Evolutionary conservation across 2,113 vertebrate genomes (phyloP), one percentile per base, ranked within the genome.

Genomic region (Mohoua ochrocephala): DNA sequence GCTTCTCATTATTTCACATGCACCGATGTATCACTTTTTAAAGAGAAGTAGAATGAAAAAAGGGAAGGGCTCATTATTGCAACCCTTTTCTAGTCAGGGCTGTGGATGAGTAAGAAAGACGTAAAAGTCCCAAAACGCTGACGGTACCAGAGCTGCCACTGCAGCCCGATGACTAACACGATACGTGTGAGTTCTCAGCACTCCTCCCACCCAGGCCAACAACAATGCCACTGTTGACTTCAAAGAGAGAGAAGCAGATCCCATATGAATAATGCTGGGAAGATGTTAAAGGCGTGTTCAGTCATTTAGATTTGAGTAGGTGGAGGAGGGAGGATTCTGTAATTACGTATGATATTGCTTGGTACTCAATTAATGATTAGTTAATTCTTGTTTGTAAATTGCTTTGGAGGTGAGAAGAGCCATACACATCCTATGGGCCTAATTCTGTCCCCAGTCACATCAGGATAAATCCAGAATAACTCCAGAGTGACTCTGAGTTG

Each of bases 221-320:
- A 96, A 92, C 93, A 95, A 92, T 90, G 85, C 79, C 19, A 3
- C 93, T 84, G 71, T 87, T 92, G 84, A 96, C 97, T 97, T 97
- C 97, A 97, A 97, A 97, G 96, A 82, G 28, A 83, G 56, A 92
- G 82, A 87, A 87, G 87, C 47, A 95, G 75, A 92, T 87, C 84
- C 63, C 83, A 65, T 87, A 95, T 92, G 95, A 97, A 96, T 94
- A 95, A 95, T 80, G 81, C 87, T 95, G 96, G 94, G 96, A 97
- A 97, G 92, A 94, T 80, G 71, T 97, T 84, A 89, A 94, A 96
- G 96, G 95, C 4, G 91, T 97, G 97, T 96, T 97, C 97, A 91
- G 92, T 94, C 94, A 97, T 90, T 96, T 90, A 93, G 69, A 92
- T 91, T 83, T 49, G 81, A 96, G 93, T 94, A 97, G 97, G 97